Evolutionary conservation across 2,888 invertebrate genomes (phyloP).

Genomic region (Patella depressa): DNA sequence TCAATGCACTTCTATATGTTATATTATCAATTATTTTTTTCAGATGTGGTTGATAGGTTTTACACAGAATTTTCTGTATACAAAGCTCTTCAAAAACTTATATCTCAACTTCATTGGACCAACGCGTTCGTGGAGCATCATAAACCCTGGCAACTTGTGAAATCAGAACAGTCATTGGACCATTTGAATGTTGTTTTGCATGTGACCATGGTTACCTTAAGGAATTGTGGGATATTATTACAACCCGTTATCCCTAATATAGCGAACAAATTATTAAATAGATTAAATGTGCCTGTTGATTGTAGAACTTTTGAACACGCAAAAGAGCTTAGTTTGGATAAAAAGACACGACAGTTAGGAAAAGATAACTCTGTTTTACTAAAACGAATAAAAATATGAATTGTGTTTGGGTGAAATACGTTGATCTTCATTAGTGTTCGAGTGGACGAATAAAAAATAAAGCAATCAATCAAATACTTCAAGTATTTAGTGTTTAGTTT

Average conservation of each 20-base stretch:
- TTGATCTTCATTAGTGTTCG: too few relatives aligned
- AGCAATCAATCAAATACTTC: too few relatives aligned
- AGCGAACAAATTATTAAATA: conserved; percentile 77
- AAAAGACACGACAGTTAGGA: conserved; percentile 14
- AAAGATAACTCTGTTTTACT: conserved; percentile 24
- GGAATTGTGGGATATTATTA: conserved; percentile 84
- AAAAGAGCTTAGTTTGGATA: background rate
- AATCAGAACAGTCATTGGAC: conserved; percentile 63
- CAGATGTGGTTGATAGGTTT: conserved; percentile 77
- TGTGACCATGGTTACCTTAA: conserved; percentile 86
- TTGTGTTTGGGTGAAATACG: too few relatives aligned
- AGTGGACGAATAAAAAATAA: too few relatives aligned
- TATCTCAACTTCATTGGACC: conserved; percentile 81
- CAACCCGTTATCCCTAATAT: conserved; percentile 89
- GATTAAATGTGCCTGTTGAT: conserved; percentile 60
- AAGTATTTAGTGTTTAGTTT: too few relatives aligned
- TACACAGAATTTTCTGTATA: conserved; percentile 86
- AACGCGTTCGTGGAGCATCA: conserved; percentile 89
- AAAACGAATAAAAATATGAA: background rate
- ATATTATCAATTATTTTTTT: conserved; percentile 28
- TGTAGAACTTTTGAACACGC: conserved; percentile 45
- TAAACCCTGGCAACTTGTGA: conserved; percentile 90
- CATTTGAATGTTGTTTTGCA: conserved; percentile 81
- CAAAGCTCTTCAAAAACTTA: conserved; percentile 84
- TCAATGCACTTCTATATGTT: too few relatives aligned